Percentiles rank a stretch among this genome's conserved stretches.
phyloP scores from a whole-genome alignment of 2,888 invertebrate genomes.

The Cantharis nigra region DNA sequence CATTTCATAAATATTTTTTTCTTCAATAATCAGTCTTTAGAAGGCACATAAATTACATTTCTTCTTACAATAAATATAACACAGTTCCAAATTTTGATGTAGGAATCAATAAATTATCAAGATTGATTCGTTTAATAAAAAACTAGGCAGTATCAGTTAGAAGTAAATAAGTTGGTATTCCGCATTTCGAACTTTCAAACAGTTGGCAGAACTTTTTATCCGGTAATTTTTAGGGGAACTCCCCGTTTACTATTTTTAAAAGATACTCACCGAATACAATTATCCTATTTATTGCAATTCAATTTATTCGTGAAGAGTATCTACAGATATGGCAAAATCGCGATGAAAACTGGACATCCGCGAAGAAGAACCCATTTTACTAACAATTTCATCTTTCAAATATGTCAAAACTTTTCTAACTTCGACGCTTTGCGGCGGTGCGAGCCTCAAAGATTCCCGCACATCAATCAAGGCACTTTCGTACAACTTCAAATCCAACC shows the following conservation, averaged over 20 bases:
- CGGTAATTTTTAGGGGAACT: not conserved
- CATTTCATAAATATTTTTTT: slow-evolving; percentile 35
- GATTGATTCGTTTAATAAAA: not conserved
- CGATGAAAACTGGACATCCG: slow-evolving; percentile 42
- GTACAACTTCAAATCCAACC: slow-evolving; percentile 73
- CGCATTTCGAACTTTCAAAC: not conserved
- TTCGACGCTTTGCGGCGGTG: slow-evolving; percentile 73
- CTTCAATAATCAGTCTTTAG: slow-evolving; percentile 28
- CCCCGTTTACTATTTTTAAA: not conserved
- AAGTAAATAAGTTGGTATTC: not conserved
- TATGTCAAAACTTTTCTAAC: slow-evolving; percentile 74
- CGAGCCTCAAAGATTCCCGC: slow-evolving; percentile 75
- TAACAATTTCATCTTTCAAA: slow-evolving; percentile 74
- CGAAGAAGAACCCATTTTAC: slow-evolving; percentile 52
- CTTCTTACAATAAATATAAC: not conserved
- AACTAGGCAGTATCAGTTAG: not conserved
- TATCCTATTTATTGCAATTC: not conserved
- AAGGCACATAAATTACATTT: slow-evolving; percentile 22
- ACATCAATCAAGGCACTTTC: slow-evolving; percentile 81
- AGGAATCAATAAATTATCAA: not conserved
- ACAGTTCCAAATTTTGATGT: not conserved
- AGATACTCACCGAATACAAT: not conserved
- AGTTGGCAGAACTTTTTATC: slow-evolving; percentile 1
- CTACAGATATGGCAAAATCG: slow-evolving; percentile 52
- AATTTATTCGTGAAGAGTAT: slow-evolving; percentile 51